Percentiles rank a stretch among this genome's conserved stretches.
Evolutionary conservation across 2,888 invertebrate genomes (phyloP).

Genomic region (Theretra japonica): DNA sequence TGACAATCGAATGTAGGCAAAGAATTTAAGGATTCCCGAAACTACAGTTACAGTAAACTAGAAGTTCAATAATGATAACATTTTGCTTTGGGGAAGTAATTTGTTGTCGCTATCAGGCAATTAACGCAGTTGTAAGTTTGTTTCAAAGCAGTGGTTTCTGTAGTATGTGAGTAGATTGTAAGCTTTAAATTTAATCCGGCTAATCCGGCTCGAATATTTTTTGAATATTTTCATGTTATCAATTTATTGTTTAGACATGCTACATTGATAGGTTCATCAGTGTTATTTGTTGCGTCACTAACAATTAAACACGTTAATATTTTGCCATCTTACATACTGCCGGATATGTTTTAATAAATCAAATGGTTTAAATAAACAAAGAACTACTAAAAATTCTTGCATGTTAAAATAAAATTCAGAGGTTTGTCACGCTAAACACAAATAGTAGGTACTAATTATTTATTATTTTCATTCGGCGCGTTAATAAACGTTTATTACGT

Average conservation of each 20-base stretch:
- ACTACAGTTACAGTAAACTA: conserved; percentile 1
- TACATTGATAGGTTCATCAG: not conserved
- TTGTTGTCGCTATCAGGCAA: conserved; percentile 31
- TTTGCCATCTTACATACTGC: not conserved
- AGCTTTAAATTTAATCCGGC: conserved; percentile 2
- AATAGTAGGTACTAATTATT: conserved; percentile 1
- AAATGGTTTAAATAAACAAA: not conserved
- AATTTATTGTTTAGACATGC: not conserved
- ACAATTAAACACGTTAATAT: not conserved
- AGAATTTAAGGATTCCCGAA: conserved; percentile 19
- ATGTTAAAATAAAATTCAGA: conserved; percentile 27
- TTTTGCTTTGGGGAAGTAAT: conserved; percentile 27
- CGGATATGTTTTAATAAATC: not conserved
- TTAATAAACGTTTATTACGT: conserved; percentile 5
- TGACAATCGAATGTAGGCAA: not conserved
- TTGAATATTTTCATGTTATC: not conserved
- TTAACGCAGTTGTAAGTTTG: conserved; percentile 28
- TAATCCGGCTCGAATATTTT: not conserved
- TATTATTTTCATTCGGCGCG: conserved; percentile 17
- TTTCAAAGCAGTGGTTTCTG: conserved; percentile 26
- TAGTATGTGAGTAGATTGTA: conserved; percentile 16
- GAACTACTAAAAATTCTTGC: conserved; percentile 25
- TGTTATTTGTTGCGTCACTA: too few species aligned
- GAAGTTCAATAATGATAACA: not conserved
- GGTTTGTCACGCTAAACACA: conserved; percentile 28